Conservation (phyloP, 2,888 invertebrate species). For the Caenorhabditis sulstoni region DNA sequence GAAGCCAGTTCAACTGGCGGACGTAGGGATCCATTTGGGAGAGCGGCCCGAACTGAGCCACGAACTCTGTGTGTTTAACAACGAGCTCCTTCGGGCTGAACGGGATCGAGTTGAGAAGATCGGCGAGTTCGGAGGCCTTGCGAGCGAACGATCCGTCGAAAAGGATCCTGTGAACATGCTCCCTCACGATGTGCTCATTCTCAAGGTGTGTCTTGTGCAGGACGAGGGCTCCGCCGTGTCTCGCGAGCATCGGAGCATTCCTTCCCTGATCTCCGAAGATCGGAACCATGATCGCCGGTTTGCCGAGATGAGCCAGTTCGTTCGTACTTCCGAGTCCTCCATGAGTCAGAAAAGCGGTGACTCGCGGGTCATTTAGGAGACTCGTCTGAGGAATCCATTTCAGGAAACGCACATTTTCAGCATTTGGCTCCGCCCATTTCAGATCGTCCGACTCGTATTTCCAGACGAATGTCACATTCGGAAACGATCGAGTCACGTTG, state of each 20-base stretch:
- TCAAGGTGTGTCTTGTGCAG: conserved; percentile 34
- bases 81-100: conserved; percentile 34
- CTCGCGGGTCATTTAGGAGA: conserved; percentile 16
- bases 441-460: conserved; percentile 41
- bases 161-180: conserved; percentile 19
- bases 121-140: conserved; percentile 14
- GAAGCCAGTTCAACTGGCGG: conserved; percentile 44
- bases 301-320: conserved; percentile 29
- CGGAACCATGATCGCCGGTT: conserved; percentile 35
- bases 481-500: conserved; percentile 9
- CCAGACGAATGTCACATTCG: conserved; percentile 46
- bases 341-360: conserved; percentile 32
- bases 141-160: conserved; percentile 20
- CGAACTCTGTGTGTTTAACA: conserved; percentile 35
- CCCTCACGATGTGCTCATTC: conserved; percentile 5
- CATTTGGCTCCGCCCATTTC: background rate
- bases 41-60: conserved; percentile 27
- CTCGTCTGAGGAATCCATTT: conserved; percentile 41
- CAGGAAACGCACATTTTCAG: conserved; percentile 16
- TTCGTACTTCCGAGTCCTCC: conserved; percentile 46
- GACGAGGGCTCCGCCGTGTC: conserved; percentile 46
- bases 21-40: conserved; percentile 40
- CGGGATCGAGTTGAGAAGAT: conserved; percentile 15
- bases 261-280: conserved; percentile 49
- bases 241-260: conserved; percentile 48